Evolutionary conservation across 2,797 vertebrate species (phyloP).

Genomic region (Siniperca obscura): DNA sequence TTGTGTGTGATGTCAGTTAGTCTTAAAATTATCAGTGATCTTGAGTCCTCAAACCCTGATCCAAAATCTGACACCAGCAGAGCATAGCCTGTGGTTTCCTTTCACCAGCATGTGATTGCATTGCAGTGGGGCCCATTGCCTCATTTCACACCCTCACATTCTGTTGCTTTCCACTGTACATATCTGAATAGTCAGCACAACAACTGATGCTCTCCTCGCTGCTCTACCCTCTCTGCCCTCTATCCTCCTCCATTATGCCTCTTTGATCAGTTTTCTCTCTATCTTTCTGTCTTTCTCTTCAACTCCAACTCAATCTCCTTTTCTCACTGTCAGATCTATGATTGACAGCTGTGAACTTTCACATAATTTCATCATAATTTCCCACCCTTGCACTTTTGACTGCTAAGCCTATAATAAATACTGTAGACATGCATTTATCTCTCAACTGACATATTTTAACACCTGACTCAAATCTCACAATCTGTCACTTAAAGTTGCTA

Average conservation of each 20-base stretch:
- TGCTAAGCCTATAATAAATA: slow-evolving; percentile 25
- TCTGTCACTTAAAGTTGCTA: slow-evolving; percentile 26
- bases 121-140: slow-evolving; percentile 55
- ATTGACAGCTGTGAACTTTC: slow-evolving; percentile 70
- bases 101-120: slow-evolving; percentile 36
- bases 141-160: slow-evolving; percentile 61
- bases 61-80: slow-evolving; percentile 18
- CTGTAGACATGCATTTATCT: slow-evolving; percentile 19
- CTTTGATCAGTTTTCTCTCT: slow-evolving; percentile 59
- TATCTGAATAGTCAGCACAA: slow-evolving; percentile 64
- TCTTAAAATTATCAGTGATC: neutral
- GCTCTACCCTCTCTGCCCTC: slow-evolving; percentile 2
- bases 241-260: slow-evolving; percentile 24
- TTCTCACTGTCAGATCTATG: slow-evolving; percentile 46
- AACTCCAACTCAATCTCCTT: slow-evolving; percentile 16
- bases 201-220: slow-evolving; percentile 39
- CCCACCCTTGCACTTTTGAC: slow-evolving; percentile 32
- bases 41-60: slow-evolving; percentile 2
- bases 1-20: slow-evolving; percentile 9
- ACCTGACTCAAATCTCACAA: slow-evolving; percentile 10
- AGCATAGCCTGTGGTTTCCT: slow-evolving; percentile 16
- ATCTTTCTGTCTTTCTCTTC: slow-evolving; percentile 25
- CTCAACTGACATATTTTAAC: slow-evolving; percentile 14
- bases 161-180: slow-evolving; percentile 49
- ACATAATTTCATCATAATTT: slow-evolving; percentile 74